Base-by-base conservation (phyloP, 2,888 invertebrate species). In the Leucoma salicis region DNA sequence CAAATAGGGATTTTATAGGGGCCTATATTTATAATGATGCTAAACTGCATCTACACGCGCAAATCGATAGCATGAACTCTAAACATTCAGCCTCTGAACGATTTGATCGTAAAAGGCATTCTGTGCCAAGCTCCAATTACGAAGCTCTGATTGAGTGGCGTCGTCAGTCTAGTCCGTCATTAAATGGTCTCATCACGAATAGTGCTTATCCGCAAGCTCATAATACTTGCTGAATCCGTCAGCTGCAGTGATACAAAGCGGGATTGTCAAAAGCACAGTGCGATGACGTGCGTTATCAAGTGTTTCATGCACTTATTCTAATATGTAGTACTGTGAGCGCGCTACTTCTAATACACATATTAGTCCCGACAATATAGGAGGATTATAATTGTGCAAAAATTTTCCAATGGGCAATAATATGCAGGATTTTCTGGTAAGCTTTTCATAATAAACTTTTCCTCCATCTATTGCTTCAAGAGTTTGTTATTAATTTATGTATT, bases 81-180 rank as follows among this genome's bases (percentile, higher is more conserved):
- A 46, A 52, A 50, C 47, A 36, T 35, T 43, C 39, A 43, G 52
- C 39, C 42, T 33, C 52, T 58, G 61, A 64, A 63, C 70, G 64
- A 68, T 74, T 71, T 63, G 70, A 64, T 75, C 70, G 77, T 76
- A 78, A 80, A 82, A 78, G 74, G 73, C 66, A 62, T 53, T 66
- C 55, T 64, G 69, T 75, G 73, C 74, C 73, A 71, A 75, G 63
- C 70, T 64, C 66, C 77, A 78, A 80, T 82, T 78, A 82, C 75
- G 36, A 57, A 47, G 57, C 56, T 57, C 57, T 70, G 76, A 81
- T 77, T 70, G 74, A 79, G 72, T 68, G 60, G 57, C 53, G 66
- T 41, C 72, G 72, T 69, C 75, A 72, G 63, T 64, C 60, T 60
- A 66, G 52, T 42, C 53, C 64, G 63, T 66, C 71, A 75, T 77